phyloP scores from a whole-genome alignment of 2,113 vertebrate genomes.

The Salvelinus sp. region DNA sequence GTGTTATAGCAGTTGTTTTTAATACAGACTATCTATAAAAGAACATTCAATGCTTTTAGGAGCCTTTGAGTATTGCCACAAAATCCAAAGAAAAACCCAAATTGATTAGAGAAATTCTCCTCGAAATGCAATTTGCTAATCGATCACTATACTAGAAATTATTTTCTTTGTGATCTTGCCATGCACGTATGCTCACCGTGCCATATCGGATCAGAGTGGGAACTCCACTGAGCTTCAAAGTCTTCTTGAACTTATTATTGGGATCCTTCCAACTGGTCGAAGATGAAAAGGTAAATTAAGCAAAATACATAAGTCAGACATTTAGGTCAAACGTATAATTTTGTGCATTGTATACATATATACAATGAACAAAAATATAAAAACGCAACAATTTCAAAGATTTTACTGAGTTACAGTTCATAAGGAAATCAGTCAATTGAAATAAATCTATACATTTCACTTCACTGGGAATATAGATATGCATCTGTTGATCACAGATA shows the following conservation, averaged over 20 bases:
- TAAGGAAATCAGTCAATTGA: no score
- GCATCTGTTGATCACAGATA: no score
- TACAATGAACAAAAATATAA: no score
- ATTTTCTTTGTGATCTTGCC: background rate
- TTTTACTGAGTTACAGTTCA: no score
- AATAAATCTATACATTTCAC: no score
- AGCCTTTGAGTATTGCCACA: background rate
- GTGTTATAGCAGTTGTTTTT: no score
- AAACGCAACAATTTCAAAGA: no score
- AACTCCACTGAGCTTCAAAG: constrained; percentile 85
- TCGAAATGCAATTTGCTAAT: background rate
- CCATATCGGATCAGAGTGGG: constrained; percentile 92
- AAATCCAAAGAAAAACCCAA: background rate
- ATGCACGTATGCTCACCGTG: constrained; percentile 80
- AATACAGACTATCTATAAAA: no score
- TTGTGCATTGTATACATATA: no score
- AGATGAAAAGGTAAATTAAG: constrained; percentile 6
- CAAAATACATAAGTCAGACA: background rate
- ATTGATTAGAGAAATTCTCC: background rate
- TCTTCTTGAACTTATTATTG: constrained; percentile 89
- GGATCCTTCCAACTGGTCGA: constrained; percentile 89
- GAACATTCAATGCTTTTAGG: no score
- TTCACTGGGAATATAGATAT: no score
- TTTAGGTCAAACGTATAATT: background rate
- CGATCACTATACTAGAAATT: background rate